A percentile compares a stretch with the other conserved stretches of the same genome.
Evolutionary conservation across 1,140 invertebrate species (phyloP).

Genomic region (Penaeus chinensis): DNA sequence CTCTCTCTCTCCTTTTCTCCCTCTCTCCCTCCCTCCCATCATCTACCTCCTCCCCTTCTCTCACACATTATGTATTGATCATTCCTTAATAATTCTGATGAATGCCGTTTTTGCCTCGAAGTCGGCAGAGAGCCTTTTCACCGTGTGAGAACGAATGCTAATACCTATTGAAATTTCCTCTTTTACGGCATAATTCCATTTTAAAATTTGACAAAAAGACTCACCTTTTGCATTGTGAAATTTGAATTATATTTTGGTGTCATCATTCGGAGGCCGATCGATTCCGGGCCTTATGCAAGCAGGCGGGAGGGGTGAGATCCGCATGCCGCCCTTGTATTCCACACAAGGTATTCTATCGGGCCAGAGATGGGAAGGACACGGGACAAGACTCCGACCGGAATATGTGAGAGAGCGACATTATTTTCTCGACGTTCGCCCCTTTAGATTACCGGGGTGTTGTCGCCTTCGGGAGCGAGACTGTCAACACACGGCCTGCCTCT

Average conservation of each 20-base stretch:
- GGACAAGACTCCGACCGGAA: constrained; percentile 48
- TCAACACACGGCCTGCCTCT: too few relatives aligned
- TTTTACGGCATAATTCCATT: constrained; percentile 61
- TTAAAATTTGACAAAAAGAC: constrained; percentile 61
- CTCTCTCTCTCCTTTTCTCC: too few relatives aligned
- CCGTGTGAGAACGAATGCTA: constrained; percentile 55
- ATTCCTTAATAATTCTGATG: constrained; percentile 58
- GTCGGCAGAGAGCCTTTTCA: constrained; percentile 46
- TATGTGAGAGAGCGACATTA: constrained; percentile 35
- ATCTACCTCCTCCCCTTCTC: background rate
- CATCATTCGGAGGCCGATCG: constrained; percentile 30
- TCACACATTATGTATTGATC: constrained; percentile 57
- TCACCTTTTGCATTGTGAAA: constrained; percentile 58
- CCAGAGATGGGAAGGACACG: constrained; percentile 41
- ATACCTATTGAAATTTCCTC: constrained; percentile 57
- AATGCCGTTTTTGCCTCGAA: constrained; percentile 52
- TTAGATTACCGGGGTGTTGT: too few relatives aligned
- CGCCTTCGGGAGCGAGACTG: too few relatives aligned
- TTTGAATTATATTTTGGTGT: constrained; percentile 61
- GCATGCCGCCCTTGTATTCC: constrained; percentile 27
- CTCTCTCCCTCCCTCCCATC: too few relatives aligned
- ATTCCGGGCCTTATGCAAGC: constrained; percentile 8
- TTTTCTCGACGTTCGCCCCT: too few relatives aligned
- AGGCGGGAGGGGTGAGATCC: background rate
- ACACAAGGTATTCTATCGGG: constrained; percentile 52